Base-by-base conservation (phyloP, 2,888 invertebrate genomes). In the Diachrysia chrysitis region DNA sequence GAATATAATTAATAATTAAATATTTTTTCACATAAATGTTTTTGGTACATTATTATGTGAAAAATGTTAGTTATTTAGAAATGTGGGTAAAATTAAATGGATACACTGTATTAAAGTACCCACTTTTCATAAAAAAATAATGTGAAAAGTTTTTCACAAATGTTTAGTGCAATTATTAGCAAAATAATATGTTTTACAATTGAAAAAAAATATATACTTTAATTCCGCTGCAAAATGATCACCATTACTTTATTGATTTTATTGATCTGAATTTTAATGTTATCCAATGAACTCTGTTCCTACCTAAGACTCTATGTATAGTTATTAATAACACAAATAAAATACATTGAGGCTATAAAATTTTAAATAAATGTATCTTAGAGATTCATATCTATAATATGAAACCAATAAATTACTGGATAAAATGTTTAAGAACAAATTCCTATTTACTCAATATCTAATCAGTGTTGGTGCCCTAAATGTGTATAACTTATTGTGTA, bases 391-490 rank as follows among this genome's bases (percentile, higher is more conserved):
- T 51, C 19, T 56, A 32, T 17, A 37, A 35, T n/a, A n/a, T n/a
- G 29, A 37, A 66, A 46, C 17, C 42, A 67, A 46, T 62, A 16
- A 46, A 9, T 19, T 35, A n/a, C 25, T 58, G 25, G 59, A 63
- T 63, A 69, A 59, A 17, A 58, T 60, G 16, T 61, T 42, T 23
- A 37, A 48, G 37, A 59, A 48, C n/a, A 7, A 54, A 32, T n/a
- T 37, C n/a, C 19, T 7, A 17, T 7, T 2, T 59, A 21, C 57
- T 55, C 25, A 58, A 65, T n/a, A 46, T 51, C 35, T 73, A 69
- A 79, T 76, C 72, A 54, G 23, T 56, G 42, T 58, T 19, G 7
- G 32, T 71, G 73, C 35, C 80, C 79, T 78, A 66, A 69, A 65
- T 76, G 25, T 58, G 58, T 63, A 59, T 60, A 46, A 35, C 10